Conservation (phyloP, 2,888 invertebrate genomes). For the Trichacis sp. region DNA sequence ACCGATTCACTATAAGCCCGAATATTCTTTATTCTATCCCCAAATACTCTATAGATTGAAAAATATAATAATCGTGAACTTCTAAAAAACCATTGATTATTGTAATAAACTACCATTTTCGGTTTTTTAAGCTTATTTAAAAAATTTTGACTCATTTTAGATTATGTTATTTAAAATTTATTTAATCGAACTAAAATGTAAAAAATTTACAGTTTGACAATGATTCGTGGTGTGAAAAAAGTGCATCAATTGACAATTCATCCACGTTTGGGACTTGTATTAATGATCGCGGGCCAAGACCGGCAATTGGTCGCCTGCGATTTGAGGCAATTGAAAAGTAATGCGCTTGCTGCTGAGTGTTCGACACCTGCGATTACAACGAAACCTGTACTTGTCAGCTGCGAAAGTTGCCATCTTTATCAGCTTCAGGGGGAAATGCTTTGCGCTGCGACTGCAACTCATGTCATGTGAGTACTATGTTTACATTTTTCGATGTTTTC, state of each 20-base stretch:
- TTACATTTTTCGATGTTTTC: too few relatives aligned
- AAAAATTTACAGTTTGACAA: conserved; percentile 57
- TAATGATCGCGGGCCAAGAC: conserved; percentile 76
- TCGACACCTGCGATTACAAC: conserved; percentile 67
- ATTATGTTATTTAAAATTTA: too few relatives aligned
- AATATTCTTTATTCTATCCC: too few relatives aligned
- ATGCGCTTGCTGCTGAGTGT: conserved; percentile 69
- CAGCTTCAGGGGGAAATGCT: conserved; percentile 62
- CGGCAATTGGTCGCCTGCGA: conserved; percentile 74
- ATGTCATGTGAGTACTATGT: conserved; percentile 57
- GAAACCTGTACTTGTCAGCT: conserved; percentile 59
- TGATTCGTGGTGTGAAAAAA: conserved; percentile 72
- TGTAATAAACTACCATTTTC: too few relatives aligned
- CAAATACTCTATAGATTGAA: too few relatives aligned
- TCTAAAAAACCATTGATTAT: too few relatives aligned
- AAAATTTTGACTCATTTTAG: too few relatives aligned
- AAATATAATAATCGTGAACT: too few relatives aligned
- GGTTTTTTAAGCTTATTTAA: too few relatives aligned
- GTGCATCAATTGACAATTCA: conserved; percentile 76
- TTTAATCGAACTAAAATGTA: too few relatives aligned
- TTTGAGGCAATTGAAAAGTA: conserved; percentile 72
- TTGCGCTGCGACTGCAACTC: conserved; percentile 64
- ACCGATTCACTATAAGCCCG: too few relatives aligned
- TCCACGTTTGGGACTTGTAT: conserved; percentile 71
- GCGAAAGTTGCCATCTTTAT: conserved; percentile 65